A percentile compares a stretch with the other conserved stretches of the same genome.
phyloP scores from a whole-genome alignment of 37 sponge, comb jelly and placozoan species.

The Eunapius fragilis region DNA sequence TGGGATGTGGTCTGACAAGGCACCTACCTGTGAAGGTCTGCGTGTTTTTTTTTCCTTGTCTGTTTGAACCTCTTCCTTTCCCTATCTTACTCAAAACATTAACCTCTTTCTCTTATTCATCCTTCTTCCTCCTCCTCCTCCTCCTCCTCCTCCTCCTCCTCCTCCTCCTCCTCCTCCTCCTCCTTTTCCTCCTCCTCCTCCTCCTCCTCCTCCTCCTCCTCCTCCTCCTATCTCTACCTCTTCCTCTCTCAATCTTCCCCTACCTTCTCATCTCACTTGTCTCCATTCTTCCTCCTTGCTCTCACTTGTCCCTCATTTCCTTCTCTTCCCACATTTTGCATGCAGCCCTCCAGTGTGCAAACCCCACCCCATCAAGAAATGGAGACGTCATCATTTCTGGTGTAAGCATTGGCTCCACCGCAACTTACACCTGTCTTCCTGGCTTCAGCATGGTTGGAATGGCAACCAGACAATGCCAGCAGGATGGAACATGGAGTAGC shows the following conservation, averaged over 20 bases:
- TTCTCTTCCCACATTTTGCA: neutral
- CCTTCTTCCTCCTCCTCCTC: too few species aligned
- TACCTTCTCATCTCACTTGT: too few species aligned
- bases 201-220: neutral
- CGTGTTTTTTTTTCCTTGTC: too few species aligned
- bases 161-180: neutral
- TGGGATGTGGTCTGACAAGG: conserved; percentile 49
- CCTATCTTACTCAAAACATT: too few species aligned
- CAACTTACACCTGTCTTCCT: neutral
- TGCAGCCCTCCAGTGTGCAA: neutral
- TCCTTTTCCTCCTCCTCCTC: neutral
- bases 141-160: neutral
- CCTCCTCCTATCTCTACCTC: too few species aligned
- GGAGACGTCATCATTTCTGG: neutral
- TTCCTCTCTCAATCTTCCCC: too few species aligned
- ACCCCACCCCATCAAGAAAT: neutral
- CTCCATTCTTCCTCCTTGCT: too few species aligned
- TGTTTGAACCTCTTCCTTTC: too few species aligned
- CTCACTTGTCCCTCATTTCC: neutral
- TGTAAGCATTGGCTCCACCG: neutral
- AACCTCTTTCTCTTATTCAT: too few species aligned
- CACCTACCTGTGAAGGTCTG: conserved; percentile 37
- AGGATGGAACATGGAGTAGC: conserved; percentile 12
- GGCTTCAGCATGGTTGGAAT: conserved; percentile 6
- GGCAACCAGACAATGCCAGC: conserved; percentile 32